Conservation (phyloP, 2,113 vertebrate genomes). For the Varanus salvator region DNA sequence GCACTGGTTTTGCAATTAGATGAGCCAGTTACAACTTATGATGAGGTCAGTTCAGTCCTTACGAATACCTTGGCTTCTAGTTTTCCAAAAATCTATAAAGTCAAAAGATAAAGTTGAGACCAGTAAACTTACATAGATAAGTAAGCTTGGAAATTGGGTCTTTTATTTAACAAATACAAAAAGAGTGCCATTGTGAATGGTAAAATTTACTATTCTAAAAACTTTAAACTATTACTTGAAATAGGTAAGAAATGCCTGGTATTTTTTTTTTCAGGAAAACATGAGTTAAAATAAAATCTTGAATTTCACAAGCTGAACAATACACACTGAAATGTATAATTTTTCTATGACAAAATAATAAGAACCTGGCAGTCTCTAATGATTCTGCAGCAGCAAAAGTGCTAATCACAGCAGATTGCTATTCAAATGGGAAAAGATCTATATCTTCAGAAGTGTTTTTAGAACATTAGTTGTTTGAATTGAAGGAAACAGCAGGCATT, state of each 20-base stretch:
- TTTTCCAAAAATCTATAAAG: neutral
- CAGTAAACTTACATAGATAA: neutral
- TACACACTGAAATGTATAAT: constrained; percentile 33
- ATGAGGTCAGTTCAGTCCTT: too few species aligned
- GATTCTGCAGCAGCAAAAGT: constrained; percentile 2
- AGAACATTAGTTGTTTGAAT: neutral
- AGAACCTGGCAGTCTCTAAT: constrained; percentile 10
- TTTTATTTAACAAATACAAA: neutral
- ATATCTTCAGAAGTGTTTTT: constrained; percentile 22
- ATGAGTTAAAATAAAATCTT: constrained; percentile 13
- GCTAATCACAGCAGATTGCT: constrained; percentile 14
- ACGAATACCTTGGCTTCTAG: too few species aligned
- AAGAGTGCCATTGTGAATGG: neutral
- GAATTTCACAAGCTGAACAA: constrained; percentile 12
- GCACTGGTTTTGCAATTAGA: neutral
- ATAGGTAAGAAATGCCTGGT: neutral
- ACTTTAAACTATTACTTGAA: neutral
- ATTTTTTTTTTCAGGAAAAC: constrained; percentile 29
- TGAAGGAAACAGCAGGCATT: constrained; percentile 20
- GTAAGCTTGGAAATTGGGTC: neutral
- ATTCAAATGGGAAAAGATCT: constrained; percentile 5
- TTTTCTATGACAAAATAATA: constrained; percentile 46
- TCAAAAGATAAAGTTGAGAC: neutral
- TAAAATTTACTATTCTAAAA: neutral
- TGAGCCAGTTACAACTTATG: too few species aligned